Evolutionary conservation across 2,888 invertebrate genomes (phyloP).

Genomic region (Papilio protenor): DNA sequence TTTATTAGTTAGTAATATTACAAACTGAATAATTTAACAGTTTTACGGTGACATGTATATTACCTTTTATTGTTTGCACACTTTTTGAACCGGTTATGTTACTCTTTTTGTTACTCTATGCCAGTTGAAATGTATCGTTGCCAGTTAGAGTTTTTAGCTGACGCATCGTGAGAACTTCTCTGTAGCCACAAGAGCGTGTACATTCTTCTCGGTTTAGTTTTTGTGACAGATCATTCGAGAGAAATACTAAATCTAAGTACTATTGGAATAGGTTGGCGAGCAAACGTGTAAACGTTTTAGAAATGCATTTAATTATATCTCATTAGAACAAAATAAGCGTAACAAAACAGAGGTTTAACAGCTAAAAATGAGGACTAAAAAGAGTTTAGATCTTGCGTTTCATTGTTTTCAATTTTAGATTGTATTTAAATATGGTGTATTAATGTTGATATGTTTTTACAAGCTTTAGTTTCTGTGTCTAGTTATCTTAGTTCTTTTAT

Average conservation of each 20-base stretch:
- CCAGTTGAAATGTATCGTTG: conserved; percentile 2
- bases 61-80: not conserved
- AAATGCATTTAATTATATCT: not conserved
- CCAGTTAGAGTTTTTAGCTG: conserved; percentile 7
- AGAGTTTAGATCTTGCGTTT: not conserved
- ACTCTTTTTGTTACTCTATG: not conserved
- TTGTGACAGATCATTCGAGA: not conserved
- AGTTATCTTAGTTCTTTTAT: not conserved
- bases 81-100: conserved; percentile 2
- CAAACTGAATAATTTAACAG: not conserved
- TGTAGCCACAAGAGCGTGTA: not conserved
- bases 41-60: conserved; percentile 1
- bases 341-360: not conserved
- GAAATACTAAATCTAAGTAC: not conserved
- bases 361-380: not conserved
- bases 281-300: not conserved
- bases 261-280: not conserved
- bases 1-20: not conserved
- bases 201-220: not conserved
- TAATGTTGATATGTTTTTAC: too few species aligned
- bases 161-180: conserved; percentile 2
- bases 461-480: too few species aligned
- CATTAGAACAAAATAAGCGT: not conserved
- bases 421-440: too few species aligned
- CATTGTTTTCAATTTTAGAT: not conserved